phyloP scores from a whole-genome alignment of 2,888 invertebrate species.

The Heteromurus nitidus region DNA sequence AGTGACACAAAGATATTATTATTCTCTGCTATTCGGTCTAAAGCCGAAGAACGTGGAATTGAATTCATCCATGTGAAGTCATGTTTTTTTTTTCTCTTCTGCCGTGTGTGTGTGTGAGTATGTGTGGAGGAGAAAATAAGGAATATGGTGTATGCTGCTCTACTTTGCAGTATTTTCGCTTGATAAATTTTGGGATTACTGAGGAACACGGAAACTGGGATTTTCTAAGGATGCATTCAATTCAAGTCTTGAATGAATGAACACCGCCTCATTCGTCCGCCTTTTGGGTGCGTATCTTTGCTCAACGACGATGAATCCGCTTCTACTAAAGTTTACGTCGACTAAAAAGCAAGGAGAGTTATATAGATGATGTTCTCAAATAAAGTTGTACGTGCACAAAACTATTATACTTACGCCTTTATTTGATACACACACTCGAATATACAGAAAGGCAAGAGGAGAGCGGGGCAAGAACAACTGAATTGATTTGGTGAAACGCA shows the following conservation, averaged over 20 bases:
- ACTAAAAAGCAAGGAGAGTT: too few species aligned
- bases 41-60: conserved; percentile 52
- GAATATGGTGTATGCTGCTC: conserved; percentile 10
- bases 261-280: conserved; percentile 37
- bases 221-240: conserved; percentile 64
- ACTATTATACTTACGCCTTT: too few species aligned
- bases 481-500: neutral
- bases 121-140: neutral
- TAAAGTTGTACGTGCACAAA: too few species aligned
- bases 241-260: conserved; percentile 54
- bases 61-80: conserved; percentile 54
- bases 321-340: too few species aligned
- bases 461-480: too few species aligned
- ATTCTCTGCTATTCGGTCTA: conserved; percentile 45
- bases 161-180: conserved; percentile 55
- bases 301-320: too few species aligned
- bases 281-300: too few species aligned
- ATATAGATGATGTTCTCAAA: too few species aligned
- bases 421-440: too few species aligned
- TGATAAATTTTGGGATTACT: conserved; percentile 64
- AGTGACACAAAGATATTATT: conserved; percentile 60
- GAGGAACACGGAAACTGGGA: conserved; percentile 64
- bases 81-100: conserved; percentile 19
- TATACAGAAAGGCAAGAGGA: too few species aligned
- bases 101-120: neutral